Evolutionary conservation across 2,797 vertebrate species (phyloP), one percentile per base, ranked within the genome.

Genomic region (Alfaro cultratus): DNA sequence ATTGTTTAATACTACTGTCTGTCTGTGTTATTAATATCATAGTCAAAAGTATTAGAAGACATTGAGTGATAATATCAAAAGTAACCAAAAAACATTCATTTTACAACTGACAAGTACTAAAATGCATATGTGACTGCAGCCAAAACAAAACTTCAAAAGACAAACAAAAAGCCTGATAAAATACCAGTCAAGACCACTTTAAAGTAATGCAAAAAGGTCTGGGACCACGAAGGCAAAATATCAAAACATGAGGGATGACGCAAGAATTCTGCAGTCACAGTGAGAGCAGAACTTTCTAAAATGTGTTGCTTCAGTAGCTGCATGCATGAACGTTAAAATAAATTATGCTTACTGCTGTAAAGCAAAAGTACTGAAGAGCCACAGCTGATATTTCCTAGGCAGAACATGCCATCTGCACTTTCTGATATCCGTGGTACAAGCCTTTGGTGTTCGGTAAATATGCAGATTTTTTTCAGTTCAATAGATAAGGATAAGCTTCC

Each of bases 401-500:
- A 7, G n/a, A 64, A 29, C 41, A 71, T 71, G 41, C 41, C 68
- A 71, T 72, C 41, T 72, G 68, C 26, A 29, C 43, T 71, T 71
- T n/a, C 41, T n/a, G 41, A 45, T 71, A 45, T 43, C 43, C 31
- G 26, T 72, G 26, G 26, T 72, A 43, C 21, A 53, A 53, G 47
- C n/a, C 26, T 45, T 45, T 60, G 39, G 21, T 46, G 43, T 34
- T 76, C 36, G 31, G 55, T 64, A 62, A 62, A 64, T 29, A 41
- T 47, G 41, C 36, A 45, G n/a, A 18, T 64, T 62, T 60, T 60
- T 62, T 34, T 55, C 11, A 55, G 49, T 49, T 74, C 49, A 41
- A 12, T 49, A 74, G 51, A 75, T 75, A 43, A 60, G 26, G 73
- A 75, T 53, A 55, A 75, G 39, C 47, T 57, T 57, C 53, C 55